Percentiles rank a stretch among this genome's conserved stretches.
Conservation (phyloP, 2,888 invertebrate species). For the Phaonia tiefii region DNA sequence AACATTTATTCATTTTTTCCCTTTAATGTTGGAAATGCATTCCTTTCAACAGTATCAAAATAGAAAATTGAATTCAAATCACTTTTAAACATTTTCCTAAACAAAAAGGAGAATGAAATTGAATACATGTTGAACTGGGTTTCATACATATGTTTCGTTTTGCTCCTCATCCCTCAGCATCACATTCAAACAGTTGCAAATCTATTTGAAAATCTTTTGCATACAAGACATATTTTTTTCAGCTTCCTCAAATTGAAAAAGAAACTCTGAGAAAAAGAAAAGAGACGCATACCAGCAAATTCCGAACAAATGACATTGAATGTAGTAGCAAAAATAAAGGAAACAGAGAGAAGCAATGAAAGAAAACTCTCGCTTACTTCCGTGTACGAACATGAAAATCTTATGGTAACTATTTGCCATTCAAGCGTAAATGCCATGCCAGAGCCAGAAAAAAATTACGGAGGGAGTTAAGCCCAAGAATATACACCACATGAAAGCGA, state of each 20-base stretch:
- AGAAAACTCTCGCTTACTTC: slow-evolving; percentile 39
- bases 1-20: too few species aligned
- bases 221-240: slow-evolving; percentile 65
- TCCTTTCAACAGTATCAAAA: too few species aligned
- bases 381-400: slow-evolving; percentile 71
- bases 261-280: background rate
- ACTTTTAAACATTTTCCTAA: too few species aligned
- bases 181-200: slow-evolving; percentile 31
- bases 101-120: too few species aligned
- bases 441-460: background rate
- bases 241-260: slow-evolving; percentile 31
- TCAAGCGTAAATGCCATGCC: slow-evolving; percentile 75
- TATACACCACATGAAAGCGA: slow-evolving; percentile 41
- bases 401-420: slow-evolving; percentile 78
- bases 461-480: slow-evolving; percentile 1
- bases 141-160: background rate
- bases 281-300: slow-evolving; percentile 45
- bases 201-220: slow-evolving; percentile 65
- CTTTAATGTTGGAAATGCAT: too few species aligned
- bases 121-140: too few species aligned
- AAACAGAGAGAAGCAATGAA: slow-evolving; percentile 46
- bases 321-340: background rate
- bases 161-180: background rate
- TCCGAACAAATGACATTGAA: slow-evolving; percentile 60
- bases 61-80: too few species aligned